phyloP scores from a whole-genome alignment of 2,113 vertebrate species.

The Psophia crepitans region DNA sequence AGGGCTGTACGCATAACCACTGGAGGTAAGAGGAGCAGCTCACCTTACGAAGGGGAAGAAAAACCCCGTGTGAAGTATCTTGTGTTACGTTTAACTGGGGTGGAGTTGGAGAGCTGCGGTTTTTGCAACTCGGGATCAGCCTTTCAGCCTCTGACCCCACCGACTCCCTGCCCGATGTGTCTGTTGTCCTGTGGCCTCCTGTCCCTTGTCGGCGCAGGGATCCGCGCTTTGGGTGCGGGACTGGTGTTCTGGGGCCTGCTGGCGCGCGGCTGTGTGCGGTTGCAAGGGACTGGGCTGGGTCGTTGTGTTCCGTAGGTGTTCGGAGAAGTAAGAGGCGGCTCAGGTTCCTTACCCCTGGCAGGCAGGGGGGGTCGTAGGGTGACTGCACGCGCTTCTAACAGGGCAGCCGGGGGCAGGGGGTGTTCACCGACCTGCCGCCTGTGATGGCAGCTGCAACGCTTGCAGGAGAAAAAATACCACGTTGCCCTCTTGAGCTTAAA shows the following conservation, averaged over 20 bases:
- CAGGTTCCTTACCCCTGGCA: not conserved
- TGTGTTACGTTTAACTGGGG: not conserved
- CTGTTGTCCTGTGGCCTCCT: not conserved
- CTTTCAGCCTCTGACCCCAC: not conserved
- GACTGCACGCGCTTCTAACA: fast-evolving
- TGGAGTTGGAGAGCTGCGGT: not conserved
- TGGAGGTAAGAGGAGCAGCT: not conserved
- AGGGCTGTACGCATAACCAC: not conserved
- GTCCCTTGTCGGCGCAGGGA: not conserved
- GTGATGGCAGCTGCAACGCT: not conserved
- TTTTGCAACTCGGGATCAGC: not conserved
- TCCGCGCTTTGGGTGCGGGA: not conserved
- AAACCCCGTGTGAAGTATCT: not conserved
- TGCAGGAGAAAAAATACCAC: not conserved
- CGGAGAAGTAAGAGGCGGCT: not conserved
- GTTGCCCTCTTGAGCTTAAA: not conserved
- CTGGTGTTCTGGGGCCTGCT: not conserved
- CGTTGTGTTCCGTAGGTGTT: not conserved
- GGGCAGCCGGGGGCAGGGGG: not conserved
- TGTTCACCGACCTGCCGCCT: not conserved
- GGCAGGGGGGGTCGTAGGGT: not conserved
- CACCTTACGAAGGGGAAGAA: not conserved
- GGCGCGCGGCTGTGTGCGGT: fast-evolving
- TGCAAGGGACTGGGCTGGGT: not conserved
- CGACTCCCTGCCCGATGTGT: not conserved